Percentiles rank a stretch among this genome's conserved stretches.
phyloP scores from a whole-genome alignment of 2,113 vertebrate species.

The Stigmatopora argus region DNA sequence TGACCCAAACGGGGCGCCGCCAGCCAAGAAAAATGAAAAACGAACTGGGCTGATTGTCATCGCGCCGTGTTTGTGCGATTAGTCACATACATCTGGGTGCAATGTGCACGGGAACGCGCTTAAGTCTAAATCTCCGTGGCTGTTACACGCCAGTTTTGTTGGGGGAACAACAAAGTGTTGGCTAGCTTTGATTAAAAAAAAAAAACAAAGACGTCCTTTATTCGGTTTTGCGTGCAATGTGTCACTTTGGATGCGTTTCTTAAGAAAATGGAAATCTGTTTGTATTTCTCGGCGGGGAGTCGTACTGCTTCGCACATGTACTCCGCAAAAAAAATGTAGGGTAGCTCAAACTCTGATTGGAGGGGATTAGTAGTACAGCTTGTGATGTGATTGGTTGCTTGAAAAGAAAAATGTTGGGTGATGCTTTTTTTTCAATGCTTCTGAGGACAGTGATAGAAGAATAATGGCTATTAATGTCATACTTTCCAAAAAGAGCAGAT shows the following conservation, averaged over 20 bases:
- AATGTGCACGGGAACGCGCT: slow-evolving; percentile 52
- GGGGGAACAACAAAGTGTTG: not conserved
- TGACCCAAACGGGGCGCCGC: slow-evolving; percentile 53
- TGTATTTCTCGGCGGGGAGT: not conserved
- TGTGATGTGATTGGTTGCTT: too few species aligned
- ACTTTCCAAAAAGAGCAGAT: too few species aligned
- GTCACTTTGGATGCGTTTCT: not conserved
- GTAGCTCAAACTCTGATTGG: too few species aligned
- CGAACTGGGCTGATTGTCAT: slow-evolving; percentile 45
- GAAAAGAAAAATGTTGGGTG: too few species aligned
- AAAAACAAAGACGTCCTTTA: not conserved
- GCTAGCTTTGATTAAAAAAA: not conserved
- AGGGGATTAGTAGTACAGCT: too few species aligned
- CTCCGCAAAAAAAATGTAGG: too few species aligned
- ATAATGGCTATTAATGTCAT: not conserved
- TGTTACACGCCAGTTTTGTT: slow-evolving; percentile 16
- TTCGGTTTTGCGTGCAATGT: not conserved
- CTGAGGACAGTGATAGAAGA: too few species aligned
- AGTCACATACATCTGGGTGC: slow-evolving; percentile 61
- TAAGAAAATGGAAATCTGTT: not conserved
- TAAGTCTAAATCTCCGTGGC: slow-evolving; percentile 39
- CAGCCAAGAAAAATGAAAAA: slow-evolving; percentile 41
- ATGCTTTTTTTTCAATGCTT: too few species aligned
- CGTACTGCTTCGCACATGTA: too few species aligned
- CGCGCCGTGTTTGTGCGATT: slow-evolving; percentile 51